phyloP scores from a whole-genome alignment of 2,888 invertebrate species.

The Glomeris marginata region DNA sequence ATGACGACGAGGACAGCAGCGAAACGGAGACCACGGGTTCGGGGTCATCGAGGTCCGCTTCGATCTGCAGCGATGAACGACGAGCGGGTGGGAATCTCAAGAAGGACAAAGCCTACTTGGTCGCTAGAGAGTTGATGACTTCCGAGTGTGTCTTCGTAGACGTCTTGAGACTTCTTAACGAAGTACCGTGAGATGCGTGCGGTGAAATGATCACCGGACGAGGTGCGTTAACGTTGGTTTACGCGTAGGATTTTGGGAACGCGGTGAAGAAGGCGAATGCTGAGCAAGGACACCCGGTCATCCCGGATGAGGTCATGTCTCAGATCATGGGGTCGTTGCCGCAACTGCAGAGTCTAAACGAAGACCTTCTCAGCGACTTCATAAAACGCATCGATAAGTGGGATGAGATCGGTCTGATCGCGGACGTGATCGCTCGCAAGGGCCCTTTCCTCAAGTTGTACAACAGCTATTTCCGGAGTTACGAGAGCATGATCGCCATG shows the following conservation, averaged over 20 bases:
- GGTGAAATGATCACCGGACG: not conserved
- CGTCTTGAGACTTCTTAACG: constrained; percentile 37
- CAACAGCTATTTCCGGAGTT: constrained; percentile 39
- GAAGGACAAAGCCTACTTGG: constrained; percentile 31
- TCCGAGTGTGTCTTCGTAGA: constrained; percentile 41
- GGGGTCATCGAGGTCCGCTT: not conserved
- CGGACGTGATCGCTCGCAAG: constrained; percentile 41
- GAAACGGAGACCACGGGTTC: not conserved
- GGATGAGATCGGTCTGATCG: constrained; percentile 31
- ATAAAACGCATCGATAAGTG: constrained; percentile 35
- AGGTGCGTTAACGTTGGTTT: too few species aligned
- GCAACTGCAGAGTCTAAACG: constrained; percentile 37
- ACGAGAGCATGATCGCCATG: constrained; percentile 34
- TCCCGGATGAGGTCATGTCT: constrained; percentile 33
- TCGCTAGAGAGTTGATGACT: constrained; percentile 39
- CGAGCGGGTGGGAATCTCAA: not conserved
- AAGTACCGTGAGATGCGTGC: too few species aligned
- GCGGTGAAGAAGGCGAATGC: constrained; percentile 26
- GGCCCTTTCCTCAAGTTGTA: constrained; percentile 44
- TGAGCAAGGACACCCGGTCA: constrained; percentile 23
- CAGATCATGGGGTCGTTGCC: constrained; percentile 38
- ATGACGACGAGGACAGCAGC: not conserved
- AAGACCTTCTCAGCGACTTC: constrained; percentile 37
- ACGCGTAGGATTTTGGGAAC: constrained; percentile 34
- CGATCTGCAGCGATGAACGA: too few species aligned